These are phyloP conservation scores for Anneissia japonica DNA, from an alignment of 35 echinoderm and acorn worm genomes.

Conservation along the genomic window DNA sequence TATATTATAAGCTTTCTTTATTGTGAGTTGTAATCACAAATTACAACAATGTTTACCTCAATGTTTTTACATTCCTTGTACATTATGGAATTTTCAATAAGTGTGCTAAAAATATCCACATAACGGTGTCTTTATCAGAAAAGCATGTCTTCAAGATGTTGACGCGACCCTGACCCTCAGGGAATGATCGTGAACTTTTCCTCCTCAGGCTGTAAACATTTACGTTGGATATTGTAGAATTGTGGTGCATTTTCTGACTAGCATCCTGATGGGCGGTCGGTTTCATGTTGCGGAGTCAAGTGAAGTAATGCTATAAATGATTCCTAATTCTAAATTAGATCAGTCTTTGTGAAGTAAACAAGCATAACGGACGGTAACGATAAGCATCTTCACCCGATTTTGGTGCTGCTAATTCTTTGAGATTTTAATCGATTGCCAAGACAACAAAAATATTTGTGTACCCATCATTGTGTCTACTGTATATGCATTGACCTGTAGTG, in stretches of 20 bases:
- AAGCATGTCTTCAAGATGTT: not conserved
- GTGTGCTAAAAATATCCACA: not conserved
- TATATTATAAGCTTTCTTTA: too few relatives aligned
- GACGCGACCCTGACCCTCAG: not conserved
- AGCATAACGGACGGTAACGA: not conserved
- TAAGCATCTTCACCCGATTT: not conserved
- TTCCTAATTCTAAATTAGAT: not conserved
- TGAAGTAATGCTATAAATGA: not conserved
- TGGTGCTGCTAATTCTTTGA: too few relatives aligned
- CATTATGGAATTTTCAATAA: not conserved
- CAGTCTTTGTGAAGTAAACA: not conserved
- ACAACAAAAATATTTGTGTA: too few relatives aligned
- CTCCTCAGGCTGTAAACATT: not conserved
- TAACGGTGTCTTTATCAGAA: not conserved
- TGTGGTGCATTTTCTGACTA: not conserved
- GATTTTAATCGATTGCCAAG: too few relatives aligned
- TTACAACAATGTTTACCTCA: too few relatives aligned
- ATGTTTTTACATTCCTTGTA: not conserved
- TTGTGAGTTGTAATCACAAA: too few relatives aligned
- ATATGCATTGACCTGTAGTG: not conserved
- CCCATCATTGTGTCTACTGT: too few relatives aligned
- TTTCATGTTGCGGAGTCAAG: not conserved
- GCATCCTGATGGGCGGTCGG: not conserved
- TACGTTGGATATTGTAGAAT: not conserved
- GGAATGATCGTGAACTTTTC: not conserved